These are phyloP conservation scores for Aratinga solstitialis DNA, from an alignment of 2,797 vertebrate species.

Conservation along the genomic window DNA sequence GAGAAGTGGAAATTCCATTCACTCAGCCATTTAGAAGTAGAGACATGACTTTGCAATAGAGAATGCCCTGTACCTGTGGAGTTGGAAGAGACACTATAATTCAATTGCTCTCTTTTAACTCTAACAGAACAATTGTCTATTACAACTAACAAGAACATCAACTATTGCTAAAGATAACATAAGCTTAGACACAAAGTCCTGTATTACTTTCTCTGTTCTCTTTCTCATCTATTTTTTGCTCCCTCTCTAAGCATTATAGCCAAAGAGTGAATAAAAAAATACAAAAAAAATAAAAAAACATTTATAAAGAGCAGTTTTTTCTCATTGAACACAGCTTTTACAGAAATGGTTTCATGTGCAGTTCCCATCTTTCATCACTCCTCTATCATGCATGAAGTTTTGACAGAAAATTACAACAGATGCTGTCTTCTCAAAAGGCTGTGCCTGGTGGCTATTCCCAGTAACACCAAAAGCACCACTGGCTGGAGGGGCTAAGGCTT, in stretches of 20 bases:
- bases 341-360: not conserved
- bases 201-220: not conserved
- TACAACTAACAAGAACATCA: not conserved
- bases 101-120: not conserved
- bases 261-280: not conserved
- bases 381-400: not conserved
- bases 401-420: not conserved
- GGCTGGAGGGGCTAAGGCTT: not conserved
- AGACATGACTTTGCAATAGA: not conserved
- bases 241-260: not conserved
- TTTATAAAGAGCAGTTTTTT: not conserved
- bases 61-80: not conserved
- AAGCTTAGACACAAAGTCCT: not conserved
- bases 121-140: not conserved
- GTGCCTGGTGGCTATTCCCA: not conserved
- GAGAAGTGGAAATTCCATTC: not conserved
- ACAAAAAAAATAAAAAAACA: not conserved
- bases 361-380: not conserved
- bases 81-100: not conserved
- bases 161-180: not conserved
- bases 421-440: not conserved
- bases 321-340: not conserved
- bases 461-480: not conserved
- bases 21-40: not conserved
- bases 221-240: not conserved